Evolutionary conservation across 2,797 vertebrate species (phyloP).

Genomic region (Phrynocephalus guinanensis): DNA sequence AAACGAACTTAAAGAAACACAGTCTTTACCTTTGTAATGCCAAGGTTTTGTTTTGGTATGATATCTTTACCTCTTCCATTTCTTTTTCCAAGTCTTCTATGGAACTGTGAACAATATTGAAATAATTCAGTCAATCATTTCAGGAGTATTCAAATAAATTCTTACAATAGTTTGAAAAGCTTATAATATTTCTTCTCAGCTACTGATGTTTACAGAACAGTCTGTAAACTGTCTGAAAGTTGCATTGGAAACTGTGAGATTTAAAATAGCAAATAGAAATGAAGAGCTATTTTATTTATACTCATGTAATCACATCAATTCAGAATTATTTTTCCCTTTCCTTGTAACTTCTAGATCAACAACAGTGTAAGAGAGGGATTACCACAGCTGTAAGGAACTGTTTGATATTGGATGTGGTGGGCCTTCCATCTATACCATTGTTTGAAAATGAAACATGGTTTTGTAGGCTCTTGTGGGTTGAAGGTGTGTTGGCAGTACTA

Average conservation of each 20-base stretch:
- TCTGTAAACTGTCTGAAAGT: neutral
- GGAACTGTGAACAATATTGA: conserved; percentile 51
- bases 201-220: neutral
- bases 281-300: neutral
- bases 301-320: neutral
- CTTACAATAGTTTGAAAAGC: neutral
- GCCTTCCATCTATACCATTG: neutral
- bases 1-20: neutral
- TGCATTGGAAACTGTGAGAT: neutral
- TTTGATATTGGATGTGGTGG: neutral
- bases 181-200: neutral
- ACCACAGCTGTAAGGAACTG: neutral
- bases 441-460: neutral
- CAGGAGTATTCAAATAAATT: neutral
- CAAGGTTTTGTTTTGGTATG: conserved; percentile 68
- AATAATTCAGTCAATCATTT: neutral
- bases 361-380: neutral
- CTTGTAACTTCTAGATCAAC: neutral
- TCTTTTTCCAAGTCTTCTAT: conserved; percentile 53
- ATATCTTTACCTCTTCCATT: conserved; percentile 52
- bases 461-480: too few species aligned
- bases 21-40: conserved; percentile 73
- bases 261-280: neutral
- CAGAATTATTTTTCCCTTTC: neutral
- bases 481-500: neutral